Base-by-base conservation (phyloP, 2,113 vertebrate genomes). In the Pluvianellus socialis region DNA sequence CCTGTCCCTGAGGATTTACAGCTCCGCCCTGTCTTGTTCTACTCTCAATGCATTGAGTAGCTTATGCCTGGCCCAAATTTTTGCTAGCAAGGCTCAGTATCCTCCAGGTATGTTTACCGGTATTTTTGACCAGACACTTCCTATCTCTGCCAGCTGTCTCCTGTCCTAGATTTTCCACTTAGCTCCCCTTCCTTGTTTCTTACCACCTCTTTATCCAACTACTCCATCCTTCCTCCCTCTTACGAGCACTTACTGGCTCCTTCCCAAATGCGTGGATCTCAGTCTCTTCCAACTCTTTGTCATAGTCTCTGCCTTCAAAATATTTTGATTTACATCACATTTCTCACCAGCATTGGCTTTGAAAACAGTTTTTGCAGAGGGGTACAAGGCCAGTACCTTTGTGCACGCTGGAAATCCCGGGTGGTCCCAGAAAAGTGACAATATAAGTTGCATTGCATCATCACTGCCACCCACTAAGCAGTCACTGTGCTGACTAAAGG, bases 31-130 rank as follows among this genome's bases (percentile, higher is more conserved):
- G 32, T 66, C 67, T 44, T 70, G 23, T 70, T 68, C 35, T 75
- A 0, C 42, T 79, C 47, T 45, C 1, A 0, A 2, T 28, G 12
- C 6, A 22, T 24, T 49, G 24, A 1, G 0, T 3, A 5, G 56
- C 55, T 81, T 35, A 32, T 27, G 44, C 32, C 44, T 73, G 53
- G 16, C 38, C 22, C 24, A 55, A 38, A 28, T 12, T 74, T 83
- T 79, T 66, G 26, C 17, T 59, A 56, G 22, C 20, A 76, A 80
- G 28, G 26, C 49, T 27, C 27, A 23, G 12, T 15, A 40, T 71
- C 56, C 38, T 62, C 17, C 28, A 86, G 52, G 26, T 80, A 24
- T 26, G 21, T 55, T 74, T 76, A 45, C 38, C 38, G 32, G n/a
- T 62, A n/a, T 77, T 79, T 91, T 63, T 77, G 40, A 79, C 22